A percentile compares a stretch with the other conserved stretches of the same genome.
phyloP scores from a whole-genome alignment of 2,113 vertebrate genomes.

The Lucifuga dentata region DNA sequence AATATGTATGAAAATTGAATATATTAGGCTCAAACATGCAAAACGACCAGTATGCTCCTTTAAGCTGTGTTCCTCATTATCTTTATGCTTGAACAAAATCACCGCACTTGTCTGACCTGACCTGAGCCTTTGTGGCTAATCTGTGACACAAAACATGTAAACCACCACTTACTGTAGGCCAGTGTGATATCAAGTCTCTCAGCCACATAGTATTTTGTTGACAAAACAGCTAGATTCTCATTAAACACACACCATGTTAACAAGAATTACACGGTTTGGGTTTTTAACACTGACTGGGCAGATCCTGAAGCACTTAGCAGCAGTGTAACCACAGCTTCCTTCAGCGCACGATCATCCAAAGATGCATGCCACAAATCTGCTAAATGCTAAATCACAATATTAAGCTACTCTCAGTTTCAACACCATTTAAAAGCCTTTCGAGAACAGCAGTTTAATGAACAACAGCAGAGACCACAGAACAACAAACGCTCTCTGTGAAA shows the following conservation, averaged over 20 bases:
- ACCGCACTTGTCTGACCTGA: conserved; percentile 15
- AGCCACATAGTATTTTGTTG: conserved; percentile 58
- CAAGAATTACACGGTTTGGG: conserved; percentile 57
- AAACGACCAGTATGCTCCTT: too few species aligned
- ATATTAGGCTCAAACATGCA: too few species aligned
- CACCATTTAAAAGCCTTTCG: conserved; percentile 2
- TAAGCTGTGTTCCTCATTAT: conserved; percentile 49
- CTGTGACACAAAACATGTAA: conserved; percentile 31
- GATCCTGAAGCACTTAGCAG: conserved; percentile 37
- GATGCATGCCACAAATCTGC: conserved; percentile 9
- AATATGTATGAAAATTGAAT: too few species aligned
- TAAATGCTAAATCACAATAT: conserved; percentile 23
- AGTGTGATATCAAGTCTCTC: conserved; percentile 43
- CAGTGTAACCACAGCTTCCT: conserved; percentile 38
- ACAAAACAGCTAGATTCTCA: conserved; percentile 54
- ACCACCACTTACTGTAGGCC: conserved; percentile 39
- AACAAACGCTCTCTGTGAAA: conserved; percentile 7
- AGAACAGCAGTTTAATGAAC: conserved; percentile 23
- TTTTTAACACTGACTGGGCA: conserved; percentile 39
- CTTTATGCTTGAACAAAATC: conserved; percentile 12
- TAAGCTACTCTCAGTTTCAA: conserved; percentile 11
- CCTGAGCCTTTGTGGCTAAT: not conserved
- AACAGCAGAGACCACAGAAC: not conserved
- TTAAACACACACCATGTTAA: conserved; percentile 47
- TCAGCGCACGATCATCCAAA: conserved; percentile 8